A percentile compares a stretch with the other conserved stretches of the same genome.
These are phyloP conservation scores for Peromyscus californicus DNA, from an alignment of 2,113 vertebrate genomes.

Conservation along the genomic window DNA sequence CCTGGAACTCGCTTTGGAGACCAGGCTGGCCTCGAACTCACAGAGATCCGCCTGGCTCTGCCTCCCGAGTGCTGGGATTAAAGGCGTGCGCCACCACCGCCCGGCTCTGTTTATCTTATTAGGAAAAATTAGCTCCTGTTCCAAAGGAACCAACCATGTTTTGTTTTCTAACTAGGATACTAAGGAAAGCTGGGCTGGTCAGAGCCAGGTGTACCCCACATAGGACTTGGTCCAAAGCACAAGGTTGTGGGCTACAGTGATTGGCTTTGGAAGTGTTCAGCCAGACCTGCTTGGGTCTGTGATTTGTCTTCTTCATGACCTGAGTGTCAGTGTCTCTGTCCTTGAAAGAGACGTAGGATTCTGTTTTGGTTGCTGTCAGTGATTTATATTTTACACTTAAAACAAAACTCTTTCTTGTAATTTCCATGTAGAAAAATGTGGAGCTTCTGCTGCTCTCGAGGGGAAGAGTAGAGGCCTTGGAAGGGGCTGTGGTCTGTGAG, in stretches of 20 bases:
- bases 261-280: not conserved
- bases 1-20: too few relatives aligned
- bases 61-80: too few relatives aligned
- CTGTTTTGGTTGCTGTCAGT: not conserved
- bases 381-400: not conserved
- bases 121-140: conserved; percentile 23
- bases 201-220: not conserved
- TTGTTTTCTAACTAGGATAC: not conserved
- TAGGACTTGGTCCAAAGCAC: not conserved
- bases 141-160: not conserved
- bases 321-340: not conserved
- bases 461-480: not conserved
- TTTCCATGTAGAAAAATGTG: not conserved
- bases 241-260: not conserved
- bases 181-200: not conserved
- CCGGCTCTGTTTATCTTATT: conserved; percentile 16
- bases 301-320: not conserved
- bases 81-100: too few relatives aligned
- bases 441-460: not conserved
- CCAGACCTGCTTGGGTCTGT: not conserved
- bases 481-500: not conserved
- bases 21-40: too few relatives aligned
- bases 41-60: too few relatives aligned
- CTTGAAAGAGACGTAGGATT: not conserved
- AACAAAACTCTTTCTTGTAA: not conserved